Conservation (phyloP, 2,888 invertebrate genomes). For the Hemicrepidius hirtus region DNA sequence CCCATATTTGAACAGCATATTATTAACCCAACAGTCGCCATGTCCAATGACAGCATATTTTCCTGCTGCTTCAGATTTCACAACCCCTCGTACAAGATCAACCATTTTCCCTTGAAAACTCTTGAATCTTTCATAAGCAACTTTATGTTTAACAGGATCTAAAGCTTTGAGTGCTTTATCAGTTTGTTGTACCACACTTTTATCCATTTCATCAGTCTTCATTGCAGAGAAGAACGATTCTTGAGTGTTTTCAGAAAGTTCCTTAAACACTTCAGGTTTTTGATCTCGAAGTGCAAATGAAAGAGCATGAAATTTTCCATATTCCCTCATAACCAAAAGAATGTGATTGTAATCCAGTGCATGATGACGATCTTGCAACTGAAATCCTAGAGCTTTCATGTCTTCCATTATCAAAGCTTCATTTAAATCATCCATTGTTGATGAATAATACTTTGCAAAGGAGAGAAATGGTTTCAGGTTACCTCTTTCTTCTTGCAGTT, state of each 20-base stretch:
- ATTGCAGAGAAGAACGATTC: conserved; percentile 3
- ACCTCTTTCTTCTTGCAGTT: conserved; percentile 56
- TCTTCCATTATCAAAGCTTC: conserved; percentile 59
- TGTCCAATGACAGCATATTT: conserved; percentile 59
- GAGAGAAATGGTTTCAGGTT: conserved; percentile 51
- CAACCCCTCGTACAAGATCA: background rate
- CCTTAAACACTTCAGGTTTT: conserved; percentile 55
- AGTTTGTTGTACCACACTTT: background rate
- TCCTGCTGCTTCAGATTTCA: conserved; percentile 22
- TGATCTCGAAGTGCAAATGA: conserved; percentile 60
- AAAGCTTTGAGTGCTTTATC: conserved; percentile 17
- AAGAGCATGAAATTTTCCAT: conserved; percentile 62
- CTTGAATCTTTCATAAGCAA: conserved; percentile 43
- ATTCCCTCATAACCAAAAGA: conserved; percentile 57
- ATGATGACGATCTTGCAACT: conserved; percentile 38
- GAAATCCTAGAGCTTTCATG: conserved; percentile 55
- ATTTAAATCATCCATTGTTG: conserved; percentile 47
- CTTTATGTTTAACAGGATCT: conserved; percentile 38
- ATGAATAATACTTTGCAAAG: conserved; percentile 49
- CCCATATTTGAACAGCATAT: conserved; percentile 58
- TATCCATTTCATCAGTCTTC: background rate
- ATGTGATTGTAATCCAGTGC: conserved; percentile 61
- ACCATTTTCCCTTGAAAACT: conserved; percentile 30
- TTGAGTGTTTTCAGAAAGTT: conserved; percentile 39
- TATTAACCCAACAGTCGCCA: conserved; percentile 58